Conservation (phyloP, 2,797 vertebrate genomes). For the Catharus ustulatus region DNA sequence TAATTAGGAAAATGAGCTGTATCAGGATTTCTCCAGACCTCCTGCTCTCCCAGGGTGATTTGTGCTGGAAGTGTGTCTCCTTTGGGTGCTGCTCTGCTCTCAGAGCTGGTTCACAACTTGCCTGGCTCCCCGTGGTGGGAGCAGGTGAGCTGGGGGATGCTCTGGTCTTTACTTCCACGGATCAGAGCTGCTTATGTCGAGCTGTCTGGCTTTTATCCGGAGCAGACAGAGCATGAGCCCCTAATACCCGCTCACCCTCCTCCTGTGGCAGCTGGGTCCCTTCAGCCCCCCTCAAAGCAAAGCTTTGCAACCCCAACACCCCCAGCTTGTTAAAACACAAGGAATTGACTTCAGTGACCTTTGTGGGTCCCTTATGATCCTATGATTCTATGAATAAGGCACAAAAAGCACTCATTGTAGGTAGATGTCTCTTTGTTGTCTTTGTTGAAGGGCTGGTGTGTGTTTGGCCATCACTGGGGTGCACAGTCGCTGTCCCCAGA, state of each 20-base stretch:
- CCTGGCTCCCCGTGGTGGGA: background rate
- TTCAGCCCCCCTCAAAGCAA: background rate
- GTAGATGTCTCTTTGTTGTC: rapidly evolving
- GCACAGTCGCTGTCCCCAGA: background rate
- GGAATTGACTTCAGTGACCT: rapidly evolving
- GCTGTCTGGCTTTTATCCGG: background rate
- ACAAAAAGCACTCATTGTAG: rapidly evolving
- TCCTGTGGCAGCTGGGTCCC: background rate
- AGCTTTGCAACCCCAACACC: background rate
- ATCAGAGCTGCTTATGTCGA: constrained; percentile 17
- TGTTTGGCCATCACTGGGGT: rapidly evolving
- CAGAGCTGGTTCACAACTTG: background rate
- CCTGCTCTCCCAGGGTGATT: background rate
- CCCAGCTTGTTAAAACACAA: background rate
- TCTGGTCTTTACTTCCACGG: background rate
- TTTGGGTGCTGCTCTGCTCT: background rate
- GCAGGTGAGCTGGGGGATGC: background rate
- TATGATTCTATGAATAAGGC: background rate
- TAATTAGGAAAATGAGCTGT: background rate
- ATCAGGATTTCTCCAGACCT: background rate
- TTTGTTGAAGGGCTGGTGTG: rapidly evolving
- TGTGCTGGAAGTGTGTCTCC: rapidly evolving
- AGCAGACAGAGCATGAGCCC: background rate
- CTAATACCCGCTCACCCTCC: background rate
- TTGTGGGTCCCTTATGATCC: background rate